A percentile compares a stretch with the other conserved stretches of the same genome.
phyloP scores from a whole-genome alignment of 2,888 invertebrate species.

The Ochropleura leucogaster region DNA sequence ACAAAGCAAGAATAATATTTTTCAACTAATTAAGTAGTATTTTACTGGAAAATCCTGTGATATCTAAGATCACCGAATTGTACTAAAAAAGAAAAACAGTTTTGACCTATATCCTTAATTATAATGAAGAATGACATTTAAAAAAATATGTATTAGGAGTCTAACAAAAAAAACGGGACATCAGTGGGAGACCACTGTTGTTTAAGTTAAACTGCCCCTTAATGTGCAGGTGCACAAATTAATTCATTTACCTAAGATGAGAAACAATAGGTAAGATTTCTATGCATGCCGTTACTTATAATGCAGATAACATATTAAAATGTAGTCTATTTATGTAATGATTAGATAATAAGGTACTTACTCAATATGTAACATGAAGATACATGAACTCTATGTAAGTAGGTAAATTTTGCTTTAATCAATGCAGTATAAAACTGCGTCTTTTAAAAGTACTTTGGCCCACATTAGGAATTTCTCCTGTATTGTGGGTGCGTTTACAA shows the following conservation, averaged over 20 bases:
- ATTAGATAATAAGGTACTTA: not conserved
- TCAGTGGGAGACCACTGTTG: not conserved
- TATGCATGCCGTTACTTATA: constrained; percentile 19
- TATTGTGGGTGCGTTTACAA: too few relatives aligned
- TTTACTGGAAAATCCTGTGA: not conserved
- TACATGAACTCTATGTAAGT: not conserved
- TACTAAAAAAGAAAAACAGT: too few relatives aligned
- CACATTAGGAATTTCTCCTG: too few relatives aligned
- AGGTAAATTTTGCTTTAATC: not conserved
- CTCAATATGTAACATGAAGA: constrained; percentile 10
- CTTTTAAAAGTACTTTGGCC: too few relatives aligned
- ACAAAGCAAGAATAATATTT: not conserved
- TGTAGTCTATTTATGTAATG: constrained; percentile 6
- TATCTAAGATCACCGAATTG: too few relatives aligned
- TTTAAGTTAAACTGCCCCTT: not conserved
- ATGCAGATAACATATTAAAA: constrained; percentile 21
- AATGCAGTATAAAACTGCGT: not conserved
- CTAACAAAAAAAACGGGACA: too few relatives aligned
- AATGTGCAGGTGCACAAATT: not conserved
- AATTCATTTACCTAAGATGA: constrained; percentile 13
- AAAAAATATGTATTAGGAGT: too few relatives aligned
- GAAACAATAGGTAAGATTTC: constrained; percentile 27
- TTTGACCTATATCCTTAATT: too few relatives aligned
- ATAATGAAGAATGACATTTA: too few relatives aligned
- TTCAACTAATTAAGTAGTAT: not conserved